Base-by-base conservation (phyloP, 2,113 vertebrate species). In the Pantherophis guttatus region DNA sequence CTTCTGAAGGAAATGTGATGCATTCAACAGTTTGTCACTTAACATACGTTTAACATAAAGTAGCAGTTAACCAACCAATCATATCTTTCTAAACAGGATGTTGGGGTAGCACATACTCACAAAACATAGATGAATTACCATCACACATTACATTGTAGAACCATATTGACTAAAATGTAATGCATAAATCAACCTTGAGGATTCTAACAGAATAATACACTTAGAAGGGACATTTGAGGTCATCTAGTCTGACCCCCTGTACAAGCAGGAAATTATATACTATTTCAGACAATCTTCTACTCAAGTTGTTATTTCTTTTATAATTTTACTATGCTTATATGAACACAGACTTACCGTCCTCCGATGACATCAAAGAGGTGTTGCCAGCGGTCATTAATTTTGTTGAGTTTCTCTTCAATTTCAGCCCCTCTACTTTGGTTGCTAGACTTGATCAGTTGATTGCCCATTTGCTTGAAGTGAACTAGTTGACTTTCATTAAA, bases 331-430 rank as follows among this genome's bases (percentile, higher is more conserved):
- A 44, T 13, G 44, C 17, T 23, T 39, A 39, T 24, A n/a, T 57
- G n/a, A 85, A 95, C 75, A 44, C 33, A 26, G 23, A 3, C 98
- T 98, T 98, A 99, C 99, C 99, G 98, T 94, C 98, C 97, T 91
- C 98, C 98, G 17, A 99, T 99, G 97, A 99, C 98, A 95, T 99
- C 98, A 0, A 99, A 99, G 91, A 99, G 98, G 91, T 99, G 99
- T 94, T 99, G 98, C 99, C 99, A 99, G 93, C 98, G 98, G 81
- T 98, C 98, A 9, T 98, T 99, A 95, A 99, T 96, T 96, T 98
- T 98, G 93, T 96, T 97, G 93, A 99, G 98, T 97, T 99, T 99
- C 97, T 98, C 98, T 33, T 98, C 98, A 87, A 99, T 97, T 96
- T 99, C 99, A 0, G 98, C 96, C 33, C 98, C 98, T 95, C 98